Conservation (phyloP, 2,113 vertebrate species). For the Brachypteracias leptosomus region DNA sequence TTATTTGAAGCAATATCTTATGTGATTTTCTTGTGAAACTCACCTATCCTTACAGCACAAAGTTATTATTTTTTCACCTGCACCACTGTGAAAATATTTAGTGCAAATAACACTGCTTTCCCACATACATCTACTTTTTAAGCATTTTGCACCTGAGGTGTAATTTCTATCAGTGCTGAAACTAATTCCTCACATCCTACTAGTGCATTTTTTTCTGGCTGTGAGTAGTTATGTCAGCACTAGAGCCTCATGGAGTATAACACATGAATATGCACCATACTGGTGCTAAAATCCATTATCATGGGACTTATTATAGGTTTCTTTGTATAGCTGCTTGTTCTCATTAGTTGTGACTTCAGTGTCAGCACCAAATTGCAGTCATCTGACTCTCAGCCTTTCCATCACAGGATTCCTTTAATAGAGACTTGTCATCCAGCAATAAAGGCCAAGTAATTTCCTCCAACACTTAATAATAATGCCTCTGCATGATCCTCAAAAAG, state of each 20-base stretch:
- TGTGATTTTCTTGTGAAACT: neutral
- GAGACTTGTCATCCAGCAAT: neutral
- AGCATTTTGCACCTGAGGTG: neutral
- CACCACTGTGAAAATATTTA: neutral
- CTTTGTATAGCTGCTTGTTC: neutral
- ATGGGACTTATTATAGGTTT: neutral
- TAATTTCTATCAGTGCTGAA: neutral
- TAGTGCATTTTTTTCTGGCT: neutral
- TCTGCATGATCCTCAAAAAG: neutral
- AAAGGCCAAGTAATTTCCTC: neutral
- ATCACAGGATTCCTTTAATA: neutral
- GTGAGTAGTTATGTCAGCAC: neutral
- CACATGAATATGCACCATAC: neutral
- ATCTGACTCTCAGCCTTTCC: neutral
- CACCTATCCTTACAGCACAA: neutral
- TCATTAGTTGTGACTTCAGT: neutral
- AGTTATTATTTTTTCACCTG: neutral
- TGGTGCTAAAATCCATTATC: neutral
- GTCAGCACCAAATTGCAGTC: neutral
- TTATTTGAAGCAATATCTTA: neutral
- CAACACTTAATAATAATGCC: neutral
- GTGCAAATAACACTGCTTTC: neutral
- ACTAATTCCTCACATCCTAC: neutral
- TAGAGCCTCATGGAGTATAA: neutral
- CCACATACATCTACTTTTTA: neutral